These are phyloP conservation scores for Spatulosminthurus flaviceps DNA, from an alignment of 2,888 invertebrate species.

Conservation along the genomic window DNA sequence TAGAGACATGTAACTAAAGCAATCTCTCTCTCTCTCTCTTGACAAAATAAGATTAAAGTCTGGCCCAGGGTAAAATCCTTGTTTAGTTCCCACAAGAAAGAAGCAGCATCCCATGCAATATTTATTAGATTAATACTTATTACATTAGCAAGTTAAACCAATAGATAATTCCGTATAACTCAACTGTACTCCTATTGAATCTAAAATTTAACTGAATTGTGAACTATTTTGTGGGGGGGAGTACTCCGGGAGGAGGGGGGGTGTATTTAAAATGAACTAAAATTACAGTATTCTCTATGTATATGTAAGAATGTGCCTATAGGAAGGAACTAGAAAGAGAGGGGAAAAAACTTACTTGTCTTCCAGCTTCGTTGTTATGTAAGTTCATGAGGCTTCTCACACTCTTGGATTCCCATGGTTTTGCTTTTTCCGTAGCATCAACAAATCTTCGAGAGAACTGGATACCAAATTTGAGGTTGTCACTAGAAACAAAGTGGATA, in stretches of 20 bases:
- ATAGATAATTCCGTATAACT: slow-evolving; percentile 23
- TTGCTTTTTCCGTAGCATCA: slow-evolving; percentile 69
- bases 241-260: neutral
- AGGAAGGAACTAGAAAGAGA: neutral
- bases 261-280: too few species aligned
- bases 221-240: neutral
- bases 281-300: too few species aligned
- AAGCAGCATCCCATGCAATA: slow-evolving; percentile 23
- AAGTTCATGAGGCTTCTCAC: slow-evolving; percentile 70
- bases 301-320: too few species aligned
- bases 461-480: slow-evolving; percentile 70
- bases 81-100: slow-evolving; percentile 28
- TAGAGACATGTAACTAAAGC: too few species aligned
- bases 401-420: slow-evolving; percentile 66
- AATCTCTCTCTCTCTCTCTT: too few species aligned
- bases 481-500: slow-evolving; percentile 66
- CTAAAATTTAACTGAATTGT: too few species aligned
- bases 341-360: slow-evolving; percentile 66
- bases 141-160: slow-evolving; percentile 28
- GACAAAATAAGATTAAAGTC: slow-evolving; percentile 24
- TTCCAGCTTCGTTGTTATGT: slow-evolving; percentile 71
- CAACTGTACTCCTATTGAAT: neutral
- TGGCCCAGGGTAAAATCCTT: slow-evolving; percentile 20
- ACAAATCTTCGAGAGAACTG: slow-evolving; percentile 70
- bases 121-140: slow-evolving; percentile 32